Evolutionary conservation across 2,113 vertebrate species (phyloP).

Genomic region (Cyprinus carpio): DNA sequence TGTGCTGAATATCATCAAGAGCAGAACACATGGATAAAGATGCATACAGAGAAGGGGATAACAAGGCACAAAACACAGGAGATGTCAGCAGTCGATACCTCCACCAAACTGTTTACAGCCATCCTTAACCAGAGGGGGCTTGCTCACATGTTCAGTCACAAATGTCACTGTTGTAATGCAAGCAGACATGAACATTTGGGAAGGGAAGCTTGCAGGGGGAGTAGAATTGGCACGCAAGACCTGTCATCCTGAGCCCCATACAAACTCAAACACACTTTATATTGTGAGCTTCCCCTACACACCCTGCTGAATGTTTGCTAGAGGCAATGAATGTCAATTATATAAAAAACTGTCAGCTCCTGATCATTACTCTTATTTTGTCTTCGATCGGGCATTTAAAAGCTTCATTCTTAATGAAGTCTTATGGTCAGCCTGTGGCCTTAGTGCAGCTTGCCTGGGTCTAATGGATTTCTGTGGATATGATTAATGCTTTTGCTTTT

Average conservation of each 20-base stretch:
- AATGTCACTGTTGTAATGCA: neutral
- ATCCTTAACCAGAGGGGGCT: slow-evolving; percentile 1
- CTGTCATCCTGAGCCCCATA: neutral
- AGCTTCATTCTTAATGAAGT: slow-evolving; percentile 36
- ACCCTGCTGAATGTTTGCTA: slow-evolving; percentile 11
- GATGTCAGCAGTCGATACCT: slow-evolving; percentile 6
- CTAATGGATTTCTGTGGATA: slow-evolving; percentile 14
- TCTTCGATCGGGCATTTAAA: slow-evolving; percentile 12
- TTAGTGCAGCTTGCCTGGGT: neutral
- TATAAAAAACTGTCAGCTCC: neutral
- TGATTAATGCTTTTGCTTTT: neutral
- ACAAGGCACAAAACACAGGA: slow-evolving; percentile 15
- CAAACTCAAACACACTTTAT: slow-evolving; percentile 26
- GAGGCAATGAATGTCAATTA: neutral
- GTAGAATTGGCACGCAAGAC: neutral
- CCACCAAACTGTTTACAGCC: neutral
- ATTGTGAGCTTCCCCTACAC: slow-evolving; percentile 15
- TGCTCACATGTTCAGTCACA: slow-evolving; percentile 6
- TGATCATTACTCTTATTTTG: slow-evolving; percentile 5
- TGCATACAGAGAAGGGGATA: neutral
- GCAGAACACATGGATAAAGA: neutral
- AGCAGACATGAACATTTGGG: slow-evolving; percentile 17
- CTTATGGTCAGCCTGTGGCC: neutral
- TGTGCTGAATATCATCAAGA: slow-evolving; percentile 1
- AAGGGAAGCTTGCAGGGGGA: neutral